Conservation (phyloP, 2,888 invertebrate genomes). For the Blera fallax region DNA sequence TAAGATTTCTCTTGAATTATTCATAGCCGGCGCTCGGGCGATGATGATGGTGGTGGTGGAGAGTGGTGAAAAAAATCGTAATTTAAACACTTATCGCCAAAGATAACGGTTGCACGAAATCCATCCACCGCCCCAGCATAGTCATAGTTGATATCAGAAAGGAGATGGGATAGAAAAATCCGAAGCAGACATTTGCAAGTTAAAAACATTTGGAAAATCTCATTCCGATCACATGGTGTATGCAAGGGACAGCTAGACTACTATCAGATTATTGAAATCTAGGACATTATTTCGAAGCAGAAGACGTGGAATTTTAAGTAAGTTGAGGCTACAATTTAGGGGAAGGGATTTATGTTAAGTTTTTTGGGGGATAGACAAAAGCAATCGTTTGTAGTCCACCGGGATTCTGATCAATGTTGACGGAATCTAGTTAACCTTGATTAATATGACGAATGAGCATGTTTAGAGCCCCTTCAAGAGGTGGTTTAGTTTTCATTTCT, state of each 20-base stretch:
- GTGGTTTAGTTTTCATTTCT: no score
- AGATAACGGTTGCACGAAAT: constrained; percentile 53
- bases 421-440: not conserved
- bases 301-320: constrained; percentile 48
- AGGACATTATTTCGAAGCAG: constrained; percentile 40
- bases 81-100: constrained; percentile 71
- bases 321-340: constrained; percentile 1
- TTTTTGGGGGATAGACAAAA: not conserved
- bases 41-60: constrained; percentile 16
- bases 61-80: constrained; percentile 62
- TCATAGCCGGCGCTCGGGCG: constrained; percentile 49
- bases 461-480: no score
- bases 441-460: no score
- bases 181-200: constrained; percentile 60
- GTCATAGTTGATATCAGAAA: constrained; percentile 35
- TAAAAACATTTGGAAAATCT: constrained; percentile 47
- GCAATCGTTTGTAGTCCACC: not conserved
- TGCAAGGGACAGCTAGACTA: not conserved
- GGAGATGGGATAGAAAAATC: constrained; percentile 12
- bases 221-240: constrained; percentile 29
- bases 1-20: constrained; percentile 65
- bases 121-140: not conserved
- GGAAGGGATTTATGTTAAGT: not conserved
- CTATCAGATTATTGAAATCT: constrained; percentile 71
- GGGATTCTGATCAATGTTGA: not conserved